Evolutionary conservation across 2,888 invertebrate species (phyloP).

Genomic region (Sericinus montela): DNA sequence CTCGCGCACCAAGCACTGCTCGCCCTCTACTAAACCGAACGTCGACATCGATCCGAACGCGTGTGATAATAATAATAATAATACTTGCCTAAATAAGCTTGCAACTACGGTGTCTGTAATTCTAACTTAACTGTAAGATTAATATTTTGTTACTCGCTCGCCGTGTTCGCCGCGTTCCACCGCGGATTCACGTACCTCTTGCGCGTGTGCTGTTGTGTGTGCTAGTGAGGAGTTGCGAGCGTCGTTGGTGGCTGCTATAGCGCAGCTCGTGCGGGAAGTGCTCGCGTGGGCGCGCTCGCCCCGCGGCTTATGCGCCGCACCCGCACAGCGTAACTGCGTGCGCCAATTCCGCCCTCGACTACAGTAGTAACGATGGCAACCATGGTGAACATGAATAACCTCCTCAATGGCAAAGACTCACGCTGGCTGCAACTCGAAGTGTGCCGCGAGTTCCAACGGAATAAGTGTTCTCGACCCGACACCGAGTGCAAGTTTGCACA

Average conservation of each 20-base stretch:
- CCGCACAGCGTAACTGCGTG: constrained; percentile 69
- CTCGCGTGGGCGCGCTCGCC: constrained; percentile 67
- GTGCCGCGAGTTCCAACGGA: constrained; percentile 99
- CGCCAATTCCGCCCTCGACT: constrained; percentile 50
- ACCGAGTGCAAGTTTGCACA: constrained; percentile 99
- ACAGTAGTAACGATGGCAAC: constrained; percentile 82
- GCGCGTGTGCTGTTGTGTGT: constrained; percentile 61
- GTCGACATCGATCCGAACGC: constrained; percentile 76
- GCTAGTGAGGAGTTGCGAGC: constrained; percentile 53
- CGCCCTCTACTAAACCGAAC: constrained; percentile 75
- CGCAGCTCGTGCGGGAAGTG: constrained; percentile 40
- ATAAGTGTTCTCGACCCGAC: constrained; percentile 99
- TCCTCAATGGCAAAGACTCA: constrained; percentile 98
- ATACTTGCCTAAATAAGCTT: constrained; percentile 77
- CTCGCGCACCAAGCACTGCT: constrained; percentile 76
- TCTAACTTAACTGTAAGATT: constrained; percentile 73
- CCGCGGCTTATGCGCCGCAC: constrained; percentile 72
- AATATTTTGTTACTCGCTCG: constrained; percentile 59
- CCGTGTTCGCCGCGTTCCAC: constrained; percentile 41
- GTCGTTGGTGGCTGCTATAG: constrained; percentile 29
- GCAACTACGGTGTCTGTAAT: constrained; percentile 76
- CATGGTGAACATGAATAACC: constrained; percentile 98
- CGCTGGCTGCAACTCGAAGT: constrained; percentile 99
- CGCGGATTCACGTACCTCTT: constrained; percentile 42
- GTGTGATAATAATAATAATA: constrained; percentile 75